Conservation (phyloP, 2,113 vertebrate genomes). For the Theristicus caerulescens region DNA sequence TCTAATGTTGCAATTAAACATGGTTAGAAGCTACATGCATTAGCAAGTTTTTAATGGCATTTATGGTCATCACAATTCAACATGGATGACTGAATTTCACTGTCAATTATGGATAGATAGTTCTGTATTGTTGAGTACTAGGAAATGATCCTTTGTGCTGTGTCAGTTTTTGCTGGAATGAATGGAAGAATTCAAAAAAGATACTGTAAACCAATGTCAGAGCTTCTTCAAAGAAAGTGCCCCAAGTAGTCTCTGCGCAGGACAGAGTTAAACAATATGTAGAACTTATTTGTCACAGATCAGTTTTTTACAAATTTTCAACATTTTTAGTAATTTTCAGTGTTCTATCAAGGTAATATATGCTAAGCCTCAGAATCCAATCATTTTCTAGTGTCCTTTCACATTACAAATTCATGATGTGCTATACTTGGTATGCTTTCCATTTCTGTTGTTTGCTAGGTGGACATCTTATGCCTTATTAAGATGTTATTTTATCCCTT, state of each 20-base stretch:
- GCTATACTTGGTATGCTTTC: background rate
- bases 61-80: slow-evolving; percentile 54
- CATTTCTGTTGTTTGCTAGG: background rate
- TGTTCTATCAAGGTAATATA: background rate
- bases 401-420: background rate
- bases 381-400: background rate
- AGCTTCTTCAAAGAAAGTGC: background rate
- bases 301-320: background rate
- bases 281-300: background rate
- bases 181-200: background rate
- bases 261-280: background rate
- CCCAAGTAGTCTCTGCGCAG: background rate
- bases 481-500: background rate
- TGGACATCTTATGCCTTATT: background rate
- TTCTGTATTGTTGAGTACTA: slow-evolving; percentile 50
- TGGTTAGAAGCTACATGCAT: slow-evolving; percentile 61
- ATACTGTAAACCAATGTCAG: background rate
- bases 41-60: slow-evolving; percentile 35
- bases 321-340: background rate
- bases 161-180: background rate
- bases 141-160: slow-evolving; percentile 34
- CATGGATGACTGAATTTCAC: slow-evolving; percentile 64
- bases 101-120: slow-evolving; percentile 33
- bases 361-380: background rate
- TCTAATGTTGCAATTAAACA: slow-evolving; percentile 49